Evolutionary conservation across 1,140 invertebrate genomes (phyloP), one percentile per base, ranked within the genome.

Genomic region (Piezodorus guildinii): DNA sequence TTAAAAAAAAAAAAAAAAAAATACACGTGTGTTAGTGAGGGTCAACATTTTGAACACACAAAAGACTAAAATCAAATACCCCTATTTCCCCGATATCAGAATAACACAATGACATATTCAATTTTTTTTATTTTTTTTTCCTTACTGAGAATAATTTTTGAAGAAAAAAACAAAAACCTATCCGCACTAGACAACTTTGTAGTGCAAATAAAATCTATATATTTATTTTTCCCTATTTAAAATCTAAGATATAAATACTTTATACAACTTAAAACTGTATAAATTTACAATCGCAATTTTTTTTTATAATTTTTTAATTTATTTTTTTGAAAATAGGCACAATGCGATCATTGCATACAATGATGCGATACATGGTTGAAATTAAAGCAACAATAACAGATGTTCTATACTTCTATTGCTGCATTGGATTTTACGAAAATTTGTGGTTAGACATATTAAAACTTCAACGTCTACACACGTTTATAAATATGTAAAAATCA

Each of bases 1-100:
- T 34, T 30, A 34, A 63, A 27, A 54, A 54, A 17, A 54, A 54
- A 62, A 62, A 25, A 49, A 10, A 46, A 52, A 62, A 45, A 62
- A 46, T 46, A 27, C 16, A 23, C 19, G 9, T 51, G 27, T 52
- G 21, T 52, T 52, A 60, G 21, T 60, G n/a, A 39, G 15, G n/a
- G 12, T 39, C 58, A 60, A 60, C 12, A 39, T 17, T 43, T 60
- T n/a, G 34, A 34, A n/a, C 15, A 19, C 21, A 19, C 58, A 60
- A 34, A 60, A 17, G 16, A 19, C 23, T 52, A 21, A 52, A 52
- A 52, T 52, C 34, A 39, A 39, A 39, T 39, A 39, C 52, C 52
- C 52, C 23, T 2, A 56, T 23, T 56, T 56, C 19, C 23, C 52
- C 52, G 23, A 25, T 23, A 23, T 56, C 23, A 23, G 52, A 56